Evolutionary conservation across 2,113 vertebrate species (phyloP).

Genomic region (Saguinus midas): DNA sequence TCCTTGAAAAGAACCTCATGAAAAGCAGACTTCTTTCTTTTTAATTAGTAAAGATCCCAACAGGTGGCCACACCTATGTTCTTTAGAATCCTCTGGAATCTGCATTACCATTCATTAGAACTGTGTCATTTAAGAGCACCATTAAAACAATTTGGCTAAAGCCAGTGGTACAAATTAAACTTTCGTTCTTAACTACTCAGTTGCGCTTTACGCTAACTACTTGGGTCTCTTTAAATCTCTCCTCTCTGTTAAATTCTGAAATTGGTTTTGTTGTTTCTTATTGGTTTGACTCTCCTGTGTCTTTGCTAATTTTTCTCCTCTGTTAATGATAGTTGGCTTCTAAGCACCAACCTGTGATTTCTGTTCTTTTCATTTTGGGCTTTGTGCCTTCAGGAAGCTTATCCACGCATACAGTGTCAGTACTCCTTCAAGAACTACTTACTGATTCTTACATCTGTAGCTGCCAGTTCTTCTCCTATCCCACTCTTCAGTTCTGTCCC

Average conservation of each 20-base stretch:
- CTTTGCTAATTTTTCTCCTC: constrained; percentile 8
- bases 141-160: constrained; percentile 19
- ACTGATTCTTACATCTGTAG: not conserved
- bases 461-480: constrained; percentile 33
- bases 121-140: not conserved
- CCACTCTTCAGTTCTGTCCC: not conserved
- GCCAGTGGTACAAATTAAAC: constrained; percentile 6
- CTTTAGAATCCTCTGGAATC: constrained; percentile 15
- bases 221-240: not conserved
- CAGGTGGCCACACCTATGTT: not conserved
- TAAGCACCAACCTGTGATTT: not conserved
- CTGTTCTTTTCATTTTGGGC: constrained; percentile 16
- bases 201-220: not conserved
- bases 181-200: not conserved
- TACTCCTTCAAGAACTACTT: constrained; percentile 33
- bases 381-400: not conserved
- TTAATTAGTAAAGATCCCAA: not conserved
- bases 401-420: not conserved
- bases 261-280: not conserved
- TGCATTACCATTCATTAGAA: constrained; percentile 11
- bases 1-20: not conserved
- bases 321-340: not conserved
- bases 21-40: not conserved
- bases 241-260: not conserved
- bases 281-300: not conserved